Evolutionary conservation across 2,888 invertebrate species (phyloP).

Genomic region (Lissocephala sabroskyi): DNA sequence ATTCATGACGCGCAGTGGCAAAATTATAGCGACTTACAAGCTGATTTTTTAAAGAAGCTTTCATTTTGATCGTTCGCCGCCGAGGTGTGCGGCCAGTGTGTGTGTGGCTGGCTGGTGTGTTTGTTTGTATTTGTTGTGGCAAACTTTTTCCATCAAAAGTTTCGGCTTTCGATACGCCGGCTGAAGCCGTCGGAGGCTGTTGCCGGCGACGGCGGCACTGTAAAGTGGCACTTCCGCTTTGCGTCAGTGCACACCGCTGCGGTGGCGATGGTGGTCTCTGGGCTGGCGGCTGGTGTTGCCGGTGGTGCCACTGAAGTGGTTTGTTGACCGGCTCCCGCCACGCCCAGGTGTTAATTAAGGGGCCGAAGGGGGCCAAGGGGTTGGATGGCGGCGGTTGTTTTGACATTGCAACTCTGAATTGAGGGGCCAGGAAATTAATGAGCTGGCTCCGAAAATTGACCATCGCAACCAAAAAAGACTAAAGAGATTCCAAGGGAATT

Average conservation of each 20-base stretch:
- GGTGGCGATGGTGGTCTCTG: slow-evolving; percentile 3
- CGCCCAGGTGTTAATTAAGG: slow-evolving; percentile 56
- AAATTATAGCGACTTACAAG: slow-evolving; percentile 49
- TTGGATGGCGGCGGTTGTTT: no score
- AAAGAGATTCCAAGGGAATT: no score
- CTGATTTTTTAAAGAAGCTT: no score
- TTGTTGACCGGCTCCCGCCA: background rate
- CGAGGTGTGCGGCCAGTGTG: no score
- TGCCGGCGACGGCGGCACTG: slow-evolving; percentile 4
- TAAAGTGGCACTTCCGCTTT: slow-evolving; percentile 59
- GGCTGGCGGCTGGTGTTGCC: background rate
- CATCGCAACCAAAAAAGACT: no score
- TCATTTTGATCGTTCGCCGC: no score
- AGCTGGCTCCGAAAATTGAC: no score
- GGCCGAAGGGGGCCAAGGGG: slow-evolving; percentile 9
- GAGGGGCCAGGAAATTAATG: no score
- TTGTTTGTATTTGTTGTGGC: slow-evolving; percentile 56
- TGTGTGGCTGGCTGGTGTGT: slow-evolving; percentile 6
- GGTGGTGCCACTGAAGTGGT: slow-evolving; percentile 52
- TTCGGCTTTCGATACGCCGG: slow-evolving; percentile 60
- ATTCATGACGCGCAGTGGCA: slow-evolving; percentile 49
- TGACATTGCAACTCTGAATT: no score
- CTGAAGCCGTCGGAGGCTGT: slow-evolving; percentile 14
- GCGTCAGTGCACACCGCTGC: slow-evolving; percentile 53
- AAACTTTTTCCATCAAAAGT: slow-evolving; percentile 69